Conservation (phyloP, 2,888 invertebrate species). For the Stenoptilia bipunctidactyla region DNA sequence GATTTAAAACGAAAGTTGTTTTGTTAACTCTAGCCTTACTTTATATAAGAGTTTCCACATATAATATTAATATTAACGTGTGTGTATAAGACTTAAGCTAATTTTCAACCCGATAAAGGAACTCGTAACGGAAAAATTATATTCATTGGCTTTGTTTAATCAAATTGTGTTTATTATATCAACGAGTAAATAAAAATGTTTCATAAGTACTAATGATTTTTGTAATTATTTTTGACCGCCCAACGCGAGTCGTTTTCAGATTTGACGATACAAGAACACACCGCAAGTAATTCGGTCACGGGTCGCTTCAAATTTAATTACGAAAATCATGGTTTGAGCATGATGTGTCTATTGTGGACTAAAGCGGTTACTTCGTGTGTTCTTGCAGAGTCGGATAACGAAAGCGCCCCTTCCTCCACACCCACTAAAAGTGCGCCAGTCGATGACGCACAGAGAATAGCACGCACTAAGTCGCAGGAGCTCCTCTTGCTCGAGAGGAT, state of each 20-base stretch:
- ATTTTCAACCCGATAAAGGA: constrained; percentile 48
- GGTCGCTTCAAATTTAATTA: constrained; percentile 64
- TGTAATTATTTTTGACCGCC: constrained; percentile 68
- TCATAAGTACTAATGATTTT: constrained; percentile 61
- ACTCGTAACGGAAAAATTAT: constrained; percentile 47
- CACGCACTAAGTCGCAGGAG: constrained; percentile 75
- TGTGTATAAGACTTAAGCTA: constrained; percentile 55
- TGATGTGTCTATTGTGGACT: constrained; percentile 21
- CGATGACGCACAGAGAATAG: constrained; percentile 33
- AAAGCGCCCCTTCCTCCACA: constrained; percentile 75
- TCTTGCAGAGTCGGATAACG: constrained; percentile 85
- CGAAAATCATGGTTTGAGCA: constrained; percentile 48
- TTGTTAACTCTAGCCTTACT: constrained; percentile 58
- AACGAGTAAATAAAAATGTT: constrained; percentile 68
- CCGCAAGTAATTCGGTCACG: constrained; percentile 38
- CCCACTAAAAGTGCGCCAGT: constrained; percentile 60
- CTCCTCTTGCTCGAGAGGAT: constrained; percentile 77
- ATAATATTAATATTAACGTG: constrained; percentile 46
- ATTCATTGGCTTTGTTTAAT: constrained; percentile 62
- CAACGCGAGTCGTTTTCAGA: constrained; percentile 52
- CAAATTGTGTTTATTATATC: constrained; percentile 67
- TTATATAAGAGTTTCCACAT: constrained; percentile 50
- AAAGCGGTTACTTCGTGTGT: constrained; percentile 66
- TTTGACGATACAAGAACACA: constrained; percentile 45
- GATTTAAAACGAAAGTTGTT: constrained; percentile 32